Conservation (phyloP, 2,113 vertebrate species). For the Oryzias curvinotus region DNA sequence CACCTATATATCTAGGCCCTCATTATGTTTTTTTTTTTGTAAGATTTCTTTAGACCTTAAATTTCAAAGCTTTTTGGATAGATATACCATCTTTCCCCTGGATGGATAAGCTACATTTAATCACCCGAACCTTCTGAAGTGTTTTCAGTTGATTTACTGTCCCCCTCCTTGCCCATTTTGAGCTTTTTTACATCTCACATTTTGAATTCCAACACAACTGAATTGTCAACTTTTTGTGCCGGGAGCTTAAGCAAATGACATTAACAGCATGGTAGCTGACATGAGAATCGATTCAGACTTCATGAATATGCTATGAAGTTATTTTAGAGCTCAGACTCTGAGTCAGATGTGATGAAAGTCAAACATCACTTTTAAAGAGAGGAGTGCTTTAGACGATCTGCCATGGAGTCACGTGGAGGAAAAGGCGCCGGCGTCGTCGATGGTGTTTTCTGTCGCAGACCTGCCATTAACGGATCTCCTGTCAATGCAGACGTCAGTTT, state of each 20-base stretch:
- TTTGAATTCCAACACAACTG: constrained; percentile 11
- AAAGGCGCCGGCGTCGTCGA: background rate
- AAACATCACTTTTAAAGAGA: background rate
- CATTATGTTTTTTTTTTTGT: constrained; percentile 38
- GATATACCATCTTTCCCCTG: no score
- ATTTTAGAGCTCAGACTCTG: constrained; percentile 12
- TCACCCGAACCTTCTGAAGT: no score
- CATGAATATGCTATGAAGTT: constrained; percentile 32
- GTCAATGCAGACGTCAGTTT: constrained; percentile 41
- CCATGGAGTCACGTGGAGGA: background rate
- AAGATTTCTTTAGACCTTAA: background rate
- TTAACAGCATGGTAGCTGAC: constrained; percentile 8
- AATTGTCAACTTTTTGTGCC: constrained; percentile 9
- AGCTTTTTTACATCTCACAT: background rate
- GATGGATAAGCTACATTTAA: no score
- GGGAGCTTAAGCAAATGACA: constrained; percentile 11
- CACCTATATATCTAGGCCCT: constrained; percentile 38
- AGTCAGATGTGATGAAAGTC: constrained; percentile 19
- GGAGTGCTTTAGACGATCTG: background rate
- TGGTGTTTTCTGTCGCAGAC: background rate
- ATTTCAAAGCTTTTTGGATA: background rate
- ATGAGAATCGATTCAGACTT: constrained; percentile 16
- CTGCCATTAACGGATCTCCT: constrained; percentile 14
- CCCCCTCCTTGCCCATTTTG: constrained; percentile 21
- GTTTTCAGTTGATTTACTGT: no score